Evolutionary conservation across 2,888 invertebrate genomes (phyloP), one percentile per base, ranked within the genome.

Genomic region (Macropis europaea): DNA sequence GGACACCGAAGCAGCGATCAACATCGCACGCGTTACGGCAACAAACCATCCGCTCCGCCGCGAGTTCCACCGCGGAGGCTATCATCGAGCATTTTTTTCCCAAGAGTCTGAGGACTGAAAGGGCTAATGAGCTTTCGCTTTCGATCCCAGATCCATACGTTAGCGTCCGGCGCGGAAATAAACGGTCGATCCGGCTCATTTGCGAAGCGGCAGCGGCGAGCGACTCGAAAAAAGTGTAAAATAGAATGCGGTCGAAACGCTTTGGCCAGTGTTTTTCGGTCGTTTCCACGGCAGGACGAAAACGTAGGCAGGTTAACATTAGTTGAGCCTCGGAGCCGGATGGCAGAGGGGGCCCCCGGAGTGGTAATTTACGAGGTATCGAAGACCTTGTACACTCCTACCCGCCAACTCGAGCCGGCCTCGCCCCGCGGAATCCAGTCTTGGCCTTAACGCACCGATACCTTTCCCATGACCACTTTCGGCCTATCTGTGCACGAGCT

Each of bases 361-460:
- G 81, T 81, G 85, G 87, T 89, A 89, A 89, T 89, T 89, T 89
- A 89, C 88, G 89, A 89, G 89, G 89, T 89, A 89, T 87, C 88
- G 89, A 89, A 89, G 89, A 88, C 89, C 88, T 88, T 89, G 88
- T 88, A 87, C 87, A 86, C 88, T 88, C 88, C 86, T 87, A 88
- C 88, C 87, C 87, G 83, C 81, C 86, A 87, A 88, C n/a, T n/a
- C 85, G 84, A 84, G 84, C 82, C 83, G 73, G 85, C 86, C 86
- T 85, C 84, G 85, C 86, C 87, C 86, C 83, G 84, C 85, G 82
- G 85, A 87, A 87, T 86, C 85, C 85, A 82, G 85, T 87, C 84
- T 81, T 82, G 82, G 83, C 84, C 82, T 84, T 82, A 86, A 86
- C 86, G 85, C 86, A 84, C 82, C 83, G 84, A 85, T 84, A 85